Base-by-base conservation (phyloP, 2,888 invertebrate species). In the Pemphredon lugubris region DNA sequence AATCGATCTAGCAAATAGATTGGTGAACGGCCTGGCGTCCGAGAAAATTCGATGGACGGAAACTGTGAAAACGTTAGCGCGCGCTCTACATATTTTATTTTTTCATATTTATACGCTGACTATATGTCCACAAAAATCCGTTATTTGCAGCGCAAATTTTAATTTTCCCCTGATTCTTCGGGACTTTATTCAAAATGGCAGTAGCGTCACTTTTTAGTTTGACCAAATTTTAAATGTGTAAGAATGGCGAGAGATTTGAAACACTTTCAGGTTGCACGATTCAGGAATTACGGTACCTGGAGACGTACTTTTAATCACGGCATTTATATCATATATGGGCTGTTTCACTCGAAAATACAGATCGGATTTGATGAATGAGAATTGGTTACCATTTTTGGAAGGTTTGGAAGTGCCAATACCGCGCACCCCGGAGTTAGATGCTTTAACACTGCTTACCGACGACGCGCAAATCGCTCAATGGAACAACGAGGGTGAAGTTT, bases 281-380 rank as follows among this genome's bases (percentile, higher is more conserved):
- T 94, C 95, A 9, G 95, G 94, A 21, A 90, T 92, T 20, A 96
- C 96, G 68, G 90, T 98, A 59, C 97, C 98, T 0, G 98, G 98
- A 0, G 97, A 98, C 85, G 94, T 97, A 26, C 90, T 98, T 0
- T 90, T 98, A 21, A 94, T 97, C 30, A 96, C 97, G 0, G 97
- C 98, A 9, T 98, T 98, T 89, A 95, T 98, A 57, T 98, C 98
- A 0, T 98, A 98, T 88, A 96, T 97, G 26, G 98, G 98, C 1
- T 97, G 97, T 86, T 98, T 98, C 89, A 97, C 96, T 23, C 94
- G 95, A 72, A 92, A 92, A 50, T 98, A 98, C 87, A 92, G 98
- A 48, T 86, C 92, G 18, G 95, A 96, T 81, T 92, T 98, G 54
- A 92, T 96, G 86, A 91, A 95, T 9, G 93, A 94, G 21, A 92